Evolutionary conservation across 2,888 invertebrate species (phyloP).

Genomic region (Megalurothrips usitatus): DNA sequence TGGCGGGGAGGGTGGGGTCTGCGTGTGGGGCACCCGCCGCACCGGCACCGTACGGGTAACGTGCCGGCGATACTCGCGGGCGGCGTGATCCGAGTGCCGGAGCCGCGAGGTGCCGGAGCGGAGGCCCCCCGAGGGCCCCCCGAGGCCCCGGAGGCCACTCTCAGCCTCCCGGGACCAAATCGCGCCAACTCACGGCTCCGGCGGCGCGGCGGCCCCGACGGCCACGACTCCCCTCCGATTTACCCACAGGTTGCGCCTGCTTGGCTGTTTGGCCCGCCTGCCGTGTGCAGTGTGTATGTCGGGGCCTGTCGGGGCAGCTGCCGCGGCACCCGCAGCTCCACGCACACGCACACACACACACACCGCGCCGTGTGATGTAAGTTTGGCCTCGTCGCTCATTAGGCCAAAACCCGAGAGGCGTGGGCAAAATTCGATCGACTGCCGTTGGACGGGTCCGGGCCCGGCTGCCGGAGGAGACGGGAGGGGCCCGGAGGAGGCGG

Average conservation of each 20-base stretch:
- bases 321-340: background rate
- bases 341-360: background rate
- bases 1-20: too few species aligned
- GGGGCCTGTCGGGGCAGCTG: background rate
- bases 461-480: too few species aligned
- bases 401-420: conserved; percentile 3
- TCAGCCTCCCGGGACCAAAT: background rate
- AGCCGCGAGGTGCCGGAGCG: too few species aligned
- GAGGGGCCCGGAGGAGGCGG: too few species aligned
- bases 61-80: too few species aligned
- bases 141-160: background rate
- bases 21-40: too few species aligned
- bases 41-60: too few species aligned
- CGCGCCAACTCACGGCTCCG: background rate
- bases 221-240: too few species aligned
- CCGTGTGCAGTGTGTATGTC: background rate
- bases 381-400: background rate
- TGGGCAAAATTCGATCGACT: conserved; percentile 20
- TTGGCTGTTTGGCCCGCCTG: too few species aligned
- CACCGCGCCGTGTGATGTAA: background rate
- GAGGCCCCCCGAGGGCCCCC: background rate
- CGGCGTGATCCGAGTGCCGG: too few species aligned
- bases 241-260: too few species aligned
- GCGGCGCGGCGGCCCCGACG: background rate
- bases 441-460: background rate